Conservation (phyloP, 2,113 vertebrate genomes). For the Podocnemis expansa region DNA sequence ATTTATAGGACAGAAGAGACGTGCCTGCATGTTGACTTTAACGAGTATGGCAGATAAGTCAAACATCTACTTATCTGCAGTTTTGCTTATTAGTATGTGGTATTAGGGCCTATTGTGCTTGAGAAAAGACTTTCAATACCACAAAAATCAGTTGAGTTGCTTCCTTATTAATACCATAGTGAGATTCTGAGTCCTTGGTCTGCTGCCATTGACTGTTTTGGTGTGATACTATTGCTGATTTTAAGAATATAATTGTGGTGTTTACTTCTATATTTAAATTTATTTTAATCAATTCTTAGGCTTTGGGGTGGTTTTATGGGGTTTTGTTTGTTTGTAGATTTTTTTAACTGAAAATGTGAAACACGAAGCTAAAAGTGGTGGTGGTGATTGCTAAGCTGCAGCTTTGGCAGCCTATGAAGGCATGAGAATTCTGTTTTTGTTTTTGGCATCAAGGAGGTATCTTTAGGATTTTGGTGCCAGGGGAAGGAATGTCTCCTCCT, state of each 20-base stretch:
- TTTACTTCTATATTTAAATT: background rate
- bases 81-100: background rate
- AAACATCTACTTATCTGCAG: background rate
- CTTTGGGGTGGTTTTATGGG: too few species aligned
- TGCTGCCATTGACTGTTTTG: background rate
- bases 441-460: background rate
- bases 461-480: accelerated
- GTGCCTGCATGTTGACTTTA: background rate
- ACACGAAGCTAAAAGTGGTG: background rate
- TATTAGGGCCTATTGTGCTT: background rate
- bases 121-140: background rate
- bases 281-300: background rate
- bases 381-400: background rate
- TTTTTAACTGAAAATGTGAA: background rate
- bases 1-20: background rate
- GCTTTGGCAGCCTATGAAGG: background rate
- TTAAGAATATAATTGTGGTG: background rate
- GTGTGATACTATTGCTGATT: background rate
- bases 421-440: background rate
- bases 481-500: background rate
- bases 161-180: background rate
- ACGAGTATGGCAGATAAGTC: background rate
- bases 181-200: background rate
- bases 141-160: background rate
- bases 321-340: background rate